A percentile compares a stretch with the other conserved stretches of the same genome.
phyloP scores from a whole-genome alignment of 2,113 vertebrate species.

The Sialia sialis region DNA sequence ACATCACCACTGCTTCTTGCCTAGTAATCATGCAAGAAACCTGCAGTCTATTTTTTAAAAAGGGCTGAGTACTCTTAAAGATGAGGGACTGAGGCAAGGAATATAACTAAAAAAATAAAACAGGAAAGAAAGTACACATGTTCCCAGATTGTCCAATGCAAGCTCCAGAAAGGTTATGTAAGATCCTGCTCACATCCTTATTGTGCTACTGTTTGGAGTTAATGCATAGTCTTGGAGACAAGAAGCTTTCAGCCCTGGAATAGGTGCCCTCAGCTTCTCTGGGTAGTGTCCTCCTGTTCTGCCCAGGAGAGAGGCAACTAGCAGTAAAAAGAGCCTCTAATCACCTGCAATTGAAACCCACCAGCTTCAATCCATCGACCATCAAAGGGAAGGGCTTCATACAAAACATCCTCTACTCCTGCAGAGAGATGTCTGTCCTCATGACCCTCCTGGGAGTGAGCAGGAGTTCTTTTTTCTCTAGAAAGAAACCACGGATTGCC shows the following conservation, averaged over 20 bases:
- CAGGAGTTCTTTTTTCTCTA: background rate
- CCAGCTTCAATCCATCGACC: background rate
- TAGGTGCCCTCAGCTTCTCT: background rate
- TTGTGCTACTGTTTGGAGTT: background rate
- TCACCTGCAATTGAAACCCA: background rate
- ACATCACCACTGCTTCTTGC: background rate
- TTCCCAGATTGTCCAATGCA: background rate
- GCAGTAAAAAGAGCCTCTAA: background rate
- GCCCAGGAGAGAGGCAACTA: background rate
- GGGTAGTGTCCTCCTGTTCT: background rate
- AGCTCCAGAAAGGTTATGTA: background rate
- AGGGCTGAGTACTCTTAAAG: background rate
- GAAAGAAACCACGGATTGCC: background rate
- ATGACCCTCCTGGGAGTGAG: background rate
- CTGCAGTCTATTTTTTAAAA: background rate
- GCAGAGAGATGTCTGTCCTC: background rate
- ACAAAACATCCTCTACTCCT: background rate
- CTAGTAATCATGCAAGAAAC: background rate
- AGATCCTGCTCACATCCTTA: background rate
- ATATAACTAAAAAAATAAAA: background rate
- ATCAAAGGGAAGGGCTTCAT: background rate
- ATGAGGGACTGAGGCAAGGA: background rate
- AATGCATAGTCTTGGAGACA: background rate
- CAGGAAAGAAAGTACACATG: background rate
- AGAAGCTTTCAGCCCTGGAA: background rate